These are phyloP conservation scores for Leptinotarsa tumamoca DNA, from an alignment of 2,888 invertebrate species.

Conservation along the genomic window DNA sequence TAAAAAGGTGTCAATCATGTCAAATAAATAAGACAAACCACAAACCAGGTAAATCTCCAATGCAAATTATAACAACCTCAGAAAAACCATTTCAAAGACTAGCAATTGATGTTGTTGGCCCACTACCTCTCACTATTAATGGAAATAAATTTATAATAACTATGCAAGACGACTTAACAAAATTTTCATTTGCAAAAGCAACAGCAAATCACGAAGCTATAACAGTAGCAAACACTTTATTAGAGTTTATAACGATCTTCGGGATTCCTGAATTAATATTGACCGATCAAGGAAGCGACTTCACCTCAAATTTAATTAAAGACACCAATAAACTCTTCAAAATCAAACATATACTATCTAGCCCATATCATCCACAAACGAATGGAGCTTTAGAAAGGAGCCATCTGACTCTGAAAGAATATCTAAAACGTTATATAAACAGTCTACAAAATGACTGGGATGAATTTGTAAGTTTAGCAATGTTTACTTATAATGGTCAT, in stretches of 20 bases:
- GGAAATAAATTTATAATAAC: constrained; percentile 26
- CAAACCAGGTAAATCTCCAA: constrained; percentile 27
- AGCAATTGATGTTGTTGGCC: constrained; percentile 57
- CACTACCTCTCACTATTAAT: constrained; percentile 50
- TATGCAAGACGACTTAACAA: too few species aligned
- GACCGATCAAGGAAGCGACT: too few species aligned
- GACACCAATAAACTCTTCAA: too few species aligned
- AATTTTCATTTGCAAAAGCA: constrained; percentile 52
- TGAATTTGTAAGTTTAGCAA: too few species aligned
- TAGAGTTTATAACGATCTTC: constrained; percentile 49
- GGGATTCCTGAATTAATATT: constrained; percentile 57
- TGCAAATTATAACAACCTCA: constrained; percentile 36
- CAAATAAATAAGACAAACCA: constrained; percentile 47
- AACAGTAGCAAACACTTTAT: constrained; percentile 35
- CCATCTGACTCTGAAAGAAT: too few species aligned
- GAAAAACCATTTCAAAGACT: constrained; percentile 53
- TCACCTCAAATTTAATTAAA: too few species aligned
- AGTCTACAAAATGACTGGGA: too few species aligned
- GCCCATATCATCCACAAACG: too few species aligned
- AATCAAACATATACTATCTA: too few species aligned
- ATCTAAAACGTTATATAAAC: too few species aligned
- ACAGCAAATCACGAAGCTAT: constrained; percentile 51
- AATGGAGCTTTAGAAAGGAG: too few species aligned
- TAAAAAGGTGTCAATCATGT: constrained; percentile 34
- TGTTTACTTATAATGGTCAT: too few species aligned